Evolutionary conservation across 30 jellyfish, hydroid and myxozoan genomes (phyloP).

Genomic region (Hydractinia echinata): DNA sequence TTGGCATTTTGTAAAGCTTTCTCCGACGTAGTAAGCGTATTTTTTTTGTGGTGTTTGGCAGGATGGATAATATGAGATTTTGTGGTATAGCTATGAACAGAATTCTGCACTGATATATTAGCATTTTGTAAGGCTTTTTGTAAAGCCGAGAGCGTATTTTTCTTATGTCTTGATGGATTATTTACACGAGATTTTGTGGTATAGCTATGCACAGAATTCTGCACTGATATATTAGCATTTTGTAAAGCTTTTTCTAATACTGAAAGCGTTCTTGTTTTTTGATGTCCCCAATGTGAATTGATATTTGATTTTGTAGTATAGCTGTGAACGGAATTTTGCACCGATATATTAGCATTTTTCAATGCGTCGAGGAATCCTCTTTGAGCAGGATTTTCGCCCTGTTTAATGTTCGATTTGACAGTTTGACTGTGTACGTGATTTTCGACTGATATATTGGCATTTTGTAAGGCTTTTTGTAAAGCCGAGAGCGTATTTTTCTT

Average conservation of each 20-base stretch:
- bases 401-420: background rate
- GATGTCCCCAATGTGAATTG: background rate
- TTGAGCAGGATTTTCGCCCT: background rate
- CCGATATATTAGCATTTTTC: background rate
- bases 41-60: background rate
- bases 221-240: background rate
- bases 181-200: background rate
- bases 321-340: background rate
- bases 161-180: background rate
- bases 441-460: slow-evolving; percentile 23
- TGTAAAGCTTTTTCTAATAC: background rate
- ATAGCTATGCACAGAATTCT: background rate
- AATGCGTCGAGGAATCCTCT: slow-evolving; percentile 8
- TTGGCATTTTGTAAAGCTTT: slow-evolving; percentile 26
- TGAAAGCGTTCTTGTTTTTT: no score
- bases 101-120: background rate
- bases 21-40: no score
- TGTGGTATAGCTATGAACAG: background rate
- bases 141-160: background rate
- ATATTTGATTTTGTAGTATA: background rate
- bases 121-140: slow-evolving; percentile 12
- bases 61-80: background rate
- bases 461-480: slow-evolving; percentile 9
- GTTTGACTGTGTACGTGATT: slow-evolving; percentile 27
- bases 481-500: background rate